Evolutionary conservation across 2,113 vertebrate species (phyloP), one percentile per base, ranked within the genome.

Genomic region (Pseudopodoces humilis): DNA sequence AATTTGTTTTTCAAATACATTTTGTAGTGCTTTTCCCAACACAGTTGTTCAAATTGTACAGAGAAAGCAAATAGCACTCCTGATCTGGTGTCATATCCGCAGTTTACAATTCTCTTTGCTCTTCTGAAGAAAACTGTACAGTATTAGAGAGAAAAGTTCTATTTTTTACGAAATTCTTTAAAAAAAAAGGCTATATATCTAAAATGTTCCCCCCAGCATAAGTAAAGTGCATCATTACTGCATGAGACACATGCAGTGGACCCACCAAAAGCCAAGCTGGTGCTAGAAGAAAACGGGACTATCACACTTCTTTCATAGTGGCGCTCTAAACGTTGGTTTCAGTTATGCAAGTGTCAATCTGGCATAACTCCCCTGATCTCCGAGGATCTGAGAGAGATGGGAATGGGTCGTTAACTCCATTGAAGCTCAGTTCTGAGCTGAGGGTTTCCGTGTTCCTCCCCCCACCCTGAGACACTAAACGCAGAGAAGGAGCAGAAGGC

Each of bases 101-200:
- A 62, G 90, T 96, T 96, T 96, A 96, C 87, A 86, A 87, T 95
- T 92, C 92, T 96, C 86, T 94, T 95, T 91, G 92, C 95, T 97
- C 94, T 93, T 96, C 90, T 93, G 93, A 87, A 93, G 70, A 96
- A 96, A 91, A 72, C 79, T 95, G 92, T 96, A 95, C 77, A 96
- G 96, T 96, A 95, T 96, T 96, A 96, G 92, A 97, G 92, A 97
- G 83, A 96, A 96, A 96, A 89, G 31, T 92, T 95, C 93, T 94
- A 94, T 96, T 95, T 95, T 94, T 95, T 96, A 94, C 70, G 0
- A 95, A 94, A 96, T 93, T 94, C 92, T 92, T 96, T 86, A 4
- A 3, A 6, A 44, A 44, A 75, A 56, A 80, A 88, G 81, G 53
- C 50, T 94, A 93, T 96, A 96, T 96, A 95, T 97, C 96, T 92